A percentile compares a stretch with the other conserved stretches of the same genome.
These are phyloP conservation scores for Eremobia ochroleuca DNA, from an alignment of 2,888 invertebrate species.

Conservation along the genomic window DNA sequence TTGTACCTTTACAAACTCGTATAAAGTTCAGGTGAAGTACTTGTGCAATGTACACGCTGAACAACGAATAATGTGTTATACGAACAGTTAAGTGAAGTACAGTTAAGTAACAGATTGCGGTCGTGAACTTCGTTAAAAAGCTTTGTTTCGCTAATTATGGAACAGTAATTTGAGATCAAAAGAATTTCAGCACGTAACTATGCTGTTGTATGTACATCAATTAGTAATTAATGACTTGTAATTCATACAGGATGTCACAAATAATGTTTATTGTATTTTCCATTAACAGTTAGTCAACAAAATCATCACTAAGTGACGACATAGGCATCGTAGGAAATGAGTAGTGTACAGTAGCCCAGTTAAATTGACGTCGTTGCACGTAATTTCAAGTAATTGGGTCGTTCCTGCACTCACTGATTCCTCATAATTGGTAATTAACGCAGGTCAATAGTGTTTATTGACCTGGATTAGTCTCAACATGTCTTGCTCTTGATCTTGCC, in stretches of 20 bases:
- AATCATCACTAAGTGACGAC: conserved; percentile 34
- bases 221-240: conserved; percentile 7
- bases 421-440: conserved; percentile 38
- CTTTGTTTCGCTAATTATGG: conserved; percentile 46
- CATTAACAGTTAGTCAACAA: conserved; percentile 38
- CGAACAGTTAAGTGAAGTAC: neutral
- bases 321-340: conserved; percentile 29
- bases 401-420: conserved; percentile 37
- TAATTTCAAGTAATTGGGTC: conserved; percentile 29
- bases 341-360: conserved; percentile 22
- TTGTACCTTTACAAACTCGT: conserved; percentile 27
- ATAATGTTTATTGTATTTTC: conserved; percentile 48
- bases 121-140: conserved; percentile 62
- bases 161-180: conserved; percentile 30
- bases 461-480: conserved; percentile 36
- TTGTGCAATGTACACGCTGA: conserved; percentile 3
- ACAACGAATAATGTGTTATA: conserved; percentile 20
- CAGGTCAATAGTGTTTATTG: conserved; percentile 49
- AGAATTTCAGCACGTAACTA: conserved; percentile 4
- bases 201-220: neutral
- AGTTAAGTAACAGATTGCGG: conserved; percentile 46
- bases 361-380: conserved; percentile 28
- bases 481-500: conserved; percentile 49
- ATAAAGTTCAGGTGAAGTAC: conserved; percentile 15
- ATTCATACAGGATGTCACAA: conserved; percentile 2